Base-by-base conservation (phyloP, 2,888 invertebrate genomes). In the Apotomis turbidana region DNA sequence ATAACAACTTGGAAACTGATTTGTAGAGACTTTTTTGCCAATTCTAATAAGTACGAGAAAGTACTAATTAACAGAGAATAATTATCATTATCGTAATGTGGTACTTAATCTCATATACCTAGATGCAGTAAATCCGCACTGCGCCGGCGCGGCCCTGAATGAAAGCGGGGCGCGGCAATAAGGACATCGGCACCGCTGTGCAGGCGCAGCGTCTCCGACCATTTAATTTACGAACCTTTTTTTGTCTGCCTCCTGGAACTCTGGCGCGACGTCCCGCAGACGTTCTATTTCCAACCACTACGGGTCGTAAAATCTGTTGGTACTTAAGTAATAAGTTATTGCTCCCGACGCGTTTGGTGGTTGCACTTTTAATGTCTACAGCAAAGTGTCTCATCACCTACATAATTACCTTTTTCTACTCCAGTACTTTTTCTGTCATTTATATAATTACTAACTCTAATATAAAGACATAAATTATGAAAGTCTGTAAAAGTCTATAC, bases 241-340 rank as follows among this genome's bases (percentile, higher is more conserved):
- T 91, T 80, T 87, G 87, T 89, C 85, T 87, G 88, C 80, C 79
- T 79, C 81, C 86, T 90, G 90, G 89, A 90, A 91, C 89, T 88
- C 79, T 75, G 89, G 86, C 89, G 85, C 85, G 85, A 84, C 85
- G 78, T 66, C 76, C 76, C 78, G 78, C 81, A 80, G 76, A 78
- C 77, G 78, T 79, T 85, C 87, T 92, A 91, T 91, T 91, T 91
- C 85, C 80, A 85, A 83, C 77, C 82, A 76, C 77, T 73, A 76
- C 76, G 73, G 71, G 54, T 70, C 62, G 62, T 73, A 64, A 76
- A 77, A 75, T 73, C 44, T 27, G 77, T 75, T 15, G 63, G 58
- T 46, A 63, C 62, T 72, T 77, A 73, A 76, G 64, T 66, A 55
- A 64, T 72, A 68, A 74, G 76, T 76, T 74, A 75, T 66, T 66